A percentile compares a stretch with the other conserved stretches of the same genome.
These are phyloP conservation scores for Contarinia nasturtii DNA, from an alignment of 1,140 invertebrate species.

Conservation along the genomic window DNA sequence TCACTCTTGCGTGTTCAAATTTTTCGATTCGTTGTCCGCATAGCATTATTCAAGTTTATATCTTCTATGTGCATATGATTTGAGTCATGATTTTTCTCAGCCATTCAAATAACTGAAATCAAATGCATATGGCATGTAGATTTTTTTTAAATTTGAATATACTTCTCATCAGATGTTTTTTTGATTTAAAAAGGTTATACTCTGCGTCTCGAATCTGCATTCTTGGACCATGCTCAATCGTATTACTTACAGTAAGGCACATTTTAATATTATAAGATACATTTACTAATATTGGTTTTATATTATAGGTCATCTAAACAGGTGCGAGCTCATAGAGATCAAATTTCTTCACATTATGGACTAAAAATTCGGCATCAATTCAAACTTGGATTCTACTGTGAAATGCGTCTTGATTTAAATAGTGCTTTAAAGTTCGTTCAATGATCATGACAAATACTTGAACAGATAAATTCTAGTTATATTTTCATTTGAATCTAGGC, in stretches of 20 bases:
- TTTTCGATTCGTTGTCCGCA: too few relatives aligned
- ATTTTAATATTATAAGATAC: too few relatives aligned
- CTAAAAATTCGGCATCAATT: conserved; percentile 91
- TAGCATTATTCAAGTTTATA: too few relatives aligned
- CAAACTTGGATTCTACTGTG: conserved; percentile 92
- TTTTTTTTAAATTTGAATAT: too few relatives aligned
- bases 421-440: conserved; percentile 65
- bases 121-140: too few relatives aligned
- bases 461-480: conserved; percentile 1
- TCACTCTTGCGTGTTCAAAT: too few relatives aligned
- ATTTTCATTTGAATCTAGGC: conserved; percentile 33
- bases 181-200: conserved; percentile 25
- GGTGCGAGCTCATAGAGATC: conserved; percentile 74
- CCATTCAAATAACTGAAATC: too few relatives aligned
- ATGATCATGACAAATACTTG: not conserved
- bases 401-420: conserved; percentile 75
- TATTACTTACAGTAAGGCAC: conserved; percentile 86
- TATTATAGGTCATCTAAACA: conserved; percentile 74
- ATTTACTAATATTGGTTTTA: too few relatives aligned
- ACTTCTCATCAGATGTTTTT: not conserved
- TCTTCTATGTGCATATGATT: too few relatives aligned
- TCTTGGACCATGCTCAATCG: conserved; percentile 77
- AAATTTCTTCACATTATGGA: conserved; percentile 74
- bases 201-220: conserved; percentile 70
- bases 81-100: too few relatives aligned